A percentile compares a stretch with the other conserved stretches of the same genome.
These are phyloP conservation scores for Protonibea diacanthus DNA, from an alignment of 2,797 vertebrate genomes.

Conservation along the genomic window DNA sequence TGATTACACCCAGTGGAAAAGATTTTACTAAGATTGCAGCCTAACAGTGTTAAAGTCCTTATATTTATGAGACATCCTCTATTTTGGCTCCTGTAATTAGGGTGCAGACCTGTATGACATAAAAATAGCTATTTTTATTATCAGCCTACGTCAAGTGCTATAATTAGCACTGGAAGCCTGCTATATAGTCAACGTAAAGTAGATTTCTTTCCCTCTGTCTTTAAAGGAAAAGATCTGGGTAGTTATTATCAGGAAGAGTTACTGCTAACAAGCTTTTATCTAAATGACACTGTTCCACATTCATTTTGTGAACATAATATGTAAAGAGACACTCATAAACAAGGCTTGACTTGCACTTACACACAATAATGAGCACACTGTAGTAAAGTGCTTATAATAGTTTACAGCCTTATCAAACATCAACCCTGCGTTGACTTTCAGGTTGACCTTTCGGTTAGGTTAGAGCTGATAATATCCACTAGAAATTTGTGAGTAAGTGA, in stretches of 20 bases:
- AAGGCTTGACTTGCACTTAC: neutral
- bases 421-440: neutral
- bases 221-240: neutral
- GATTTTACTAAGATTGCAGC: neutral
- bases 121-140: slow-evolving; percentile 7
- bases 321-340: slow-evolving; percentile 1
- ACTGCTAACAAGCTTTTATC: neutral
- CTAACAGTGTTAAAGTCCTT: neutral
- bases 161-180: neutral
- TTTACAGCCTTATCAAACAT: slow-evolving; percentile 20
- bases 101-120: neutral
- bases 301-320: slow-evolving; percentile 5
- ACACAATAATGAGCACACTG: neutral
- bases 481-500: neutral
- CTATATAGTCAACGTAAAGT: neutral
- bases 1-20: slow-evolving; percentile 13
- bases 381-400: neutral
- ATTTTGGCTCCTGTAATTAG: slow-evolving; percentile 22
- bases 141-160: neutral
- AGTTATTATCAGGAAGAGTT: slow-evolving; percentile 17
- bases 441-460: neutral
- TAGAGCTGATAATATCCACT: slow-evolving; percentile 27
- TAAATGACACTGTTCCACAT: slow-evolving; percentile 1
- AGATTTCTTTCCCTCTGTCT: neutral
- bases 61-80: slow-evolving; percentile 9